These are phyloP conservation scores for Hirudinaria manillensis DNA, from an alignment of 2,888 invertebrate genomes.

Conservation along the genomic window DNA sequence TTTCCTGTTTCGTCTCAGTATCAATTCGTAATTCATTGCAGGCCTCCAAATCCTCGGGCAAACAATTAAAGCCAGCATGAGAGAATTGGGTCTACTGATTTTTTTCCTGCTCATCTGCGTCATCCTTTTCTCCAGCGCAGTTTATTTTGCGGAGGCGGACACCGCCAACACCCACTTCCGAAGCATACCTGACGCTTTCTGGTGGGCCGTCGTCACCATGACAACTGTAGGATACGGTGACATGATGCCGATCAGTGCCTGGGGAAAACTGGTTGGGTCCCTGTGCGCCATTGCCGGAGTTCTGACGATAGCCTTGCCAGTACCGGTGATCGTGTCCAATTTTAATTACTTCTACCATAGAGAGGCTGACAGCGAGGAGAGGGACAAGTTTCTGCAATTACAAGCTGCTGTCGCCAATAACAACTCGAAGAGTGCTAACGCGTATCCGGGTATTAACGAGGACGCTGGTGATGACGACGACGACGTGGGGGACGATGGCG, in stretches of 20 bases:
- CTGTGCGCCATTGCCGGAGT: constrained; percentile 98
- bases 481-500: not conserved
- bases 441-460: not conserved
- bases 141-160: constrained; percentile 92
- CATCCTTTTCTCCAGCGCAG: constrained; percentile 88
- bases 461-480: constrained; percentile 14
- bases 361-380: constrained; percentile 96
- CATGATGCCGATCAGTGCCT: constrained; percentile 97
- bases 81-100: constrained; percentile 96
- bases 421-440: constrained; percentile 6
- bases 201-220: constrained; percentile 89
- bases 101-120: constrained; percentile 99
- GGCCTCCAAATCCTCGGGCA: constrained; percentile 90
- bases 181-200: constrained; percentile 90
- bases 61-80: constrained; percentile 96
- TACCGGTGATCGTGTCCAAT: constrained; percentile 99
- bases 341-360: constrained; percentile 99
- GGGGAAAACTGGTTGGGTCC: constrained; percentile 86
- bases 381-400: constrained; percentile 12
- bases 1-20: not conserved
- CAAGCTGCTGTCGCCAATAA: constrained; percentile 16
- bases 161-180: constrained; percentile 83
- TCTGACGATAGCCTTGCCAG: constrained; percentile 95
- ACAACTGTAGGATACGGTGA: constrained; percentile 99
- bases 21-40: not conserved